Evolutionary conservation across 2,888 invertebrate species (phyloP).

Genomic region (Pantelozetes paolii): DNA sequence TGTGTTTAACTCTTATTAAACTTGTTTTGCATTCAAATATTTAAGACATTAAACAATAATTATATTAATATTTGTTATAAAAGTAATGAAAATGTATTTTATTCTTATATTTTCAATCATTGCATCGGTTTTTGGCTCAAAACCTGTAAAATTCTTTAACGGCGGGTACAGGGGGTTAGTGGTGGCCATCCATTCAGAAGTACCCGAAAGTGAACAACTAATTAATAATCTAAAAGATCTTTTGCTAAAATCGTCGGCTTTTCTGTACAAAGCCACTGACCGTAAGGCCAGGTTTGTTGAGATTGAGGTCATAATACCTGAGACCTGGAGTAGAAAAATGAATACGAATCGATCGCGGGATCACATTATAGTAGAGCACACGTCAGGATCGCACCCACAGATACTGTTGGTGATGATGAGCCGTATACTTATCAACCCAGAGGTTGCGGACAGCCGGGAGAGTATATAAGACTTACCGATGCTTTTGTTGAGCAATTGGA

Average conservation of each 20-base stretch:
- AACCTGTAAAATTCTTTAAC: conserved; percentile 7
- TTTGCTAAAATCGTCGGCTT: conserved; percentile 59
- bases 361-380: conserved; percentile 54
- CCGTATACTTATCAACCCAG: conserved; percentile 63
- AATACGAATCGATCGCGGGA: conserved; percentile 43
- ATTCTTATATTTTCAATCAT: neutral
- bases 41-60: neutral
- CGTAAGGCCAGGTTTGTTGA: conserved; percentile 59
- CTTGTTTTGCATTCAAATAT: neutral
- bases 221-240: conserved; percentile 55
- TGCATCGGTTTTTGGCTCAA: neutral
- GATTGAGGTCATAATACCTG: conserved; percentile 61
- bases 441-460: conserved; percentile 61
- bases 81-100: no score
- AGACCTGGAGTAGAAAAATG: conserved; percentile 58
- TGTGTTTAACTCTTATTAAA: neutral
- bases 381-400: conserved; percentile 56
- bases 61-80: neutral
- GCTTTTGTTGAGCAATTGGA: conserved; percentile 47
- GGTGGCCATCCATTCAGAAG: conserved; percentile 45
- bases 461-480: conserved; percentile 58
- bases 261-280: conserved; percentile 60
- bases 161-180: conserved; percentile 48
- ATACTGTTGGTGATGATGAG: conserved; percentile 57
- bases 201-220: conserved; percentile 43